A percentile compares a stretch with the other conserved stretches of the same genome.
These are phyloP conservation scores for Abrostola triplasia DNA, from an alignment of 2,888 invertebrate genomes.

Conservation along the genomic window DNA sequence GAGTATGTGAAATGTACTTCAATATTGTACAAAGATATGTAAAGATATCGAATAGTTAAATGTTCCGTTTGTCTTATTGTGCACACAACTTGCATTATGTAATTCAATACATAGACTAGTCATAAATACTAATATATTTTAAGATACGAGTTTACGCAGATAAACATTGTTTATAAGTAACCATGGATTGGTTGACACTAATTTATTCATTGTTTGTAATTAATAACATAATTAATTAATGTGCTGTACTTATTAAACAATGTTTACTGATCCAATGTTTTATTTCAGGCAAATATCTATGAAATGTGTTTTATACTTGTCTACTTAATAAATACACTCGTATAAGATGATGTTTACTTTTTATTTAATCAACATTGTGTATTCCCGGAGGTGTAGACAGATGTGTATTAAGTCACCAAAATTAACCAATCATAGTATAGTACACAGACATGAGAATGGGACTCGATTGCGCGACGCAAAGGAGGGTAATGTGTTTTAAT, in stretches of 20 bases:
- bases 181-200: conserved; percentile 1
- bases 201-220: background rate
- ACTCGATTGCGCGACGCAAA: no score
- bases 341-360: no score
- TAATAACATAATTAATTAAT: conserved; percentile 12
- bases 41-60: conserved; percentile 16
- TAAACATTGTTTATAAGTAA: conserved; percentile 38
- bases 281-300: conserved; percentile 1
- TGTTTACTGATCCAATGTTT: conserved; percentile 40
- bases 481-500: no score
- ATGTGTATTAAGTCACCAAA: no score
- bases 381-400: no score
- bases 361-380: no score
- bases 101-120: conserved; percentile 50
- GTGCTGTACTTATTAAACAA: conserved; percentile 41
- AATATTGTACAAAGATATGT: conserved; percentile 42
- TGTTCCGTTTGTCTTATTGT: conserved; percentile 6
- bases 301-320: no score
- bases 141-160: conserved; percentile 34
- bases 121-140: conserved; percentile 52
- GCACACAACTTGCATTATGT: conserved; percentile 19
- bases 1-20: conserved; percentile 17
- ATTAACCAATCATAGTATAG: no score
- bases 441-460: no score
- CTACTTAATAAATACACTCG: no score